A percentile compares a stretch with the other conserved stretches of the same genome.
Conservation (phyloP, 2,888 invertebrate species). For the Coecobrya sp. region DNA sequence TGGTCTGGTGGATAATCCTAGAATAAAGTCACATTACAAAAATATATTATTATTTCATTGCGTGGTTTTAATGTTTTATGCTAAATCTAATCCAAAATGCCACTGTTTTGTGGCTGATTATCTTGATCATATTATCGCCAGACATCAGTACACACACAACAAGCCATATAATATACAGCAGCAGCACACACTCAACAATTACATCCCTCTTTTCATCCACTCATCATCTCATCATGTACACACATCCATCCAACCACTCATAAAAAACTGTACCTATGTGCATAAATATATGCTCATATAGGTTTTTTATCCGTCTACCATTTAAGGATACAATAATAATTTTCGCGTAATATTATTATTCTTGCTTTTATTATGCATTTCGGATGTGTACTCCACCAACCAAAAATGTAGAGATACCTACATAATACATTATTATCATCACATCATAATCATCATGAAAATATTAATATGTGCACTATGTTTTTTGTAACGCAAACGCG, state of each 20-base stretch:
- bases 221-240: conserved; percentile 23
- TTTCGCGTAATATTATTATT: background rate
- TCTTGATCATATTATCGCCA: conserved; percentile 51
- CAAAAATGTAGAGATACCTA: background rate
- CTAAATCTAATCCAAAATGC: conserved; percentile 57
- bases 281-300: background rate
- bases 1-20: conserved; percentile 53
- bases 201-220: conserved; percentile 48
- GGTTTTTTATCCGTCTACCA: conserved; percentile 9
- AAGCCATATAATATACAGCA: too few species aligned
- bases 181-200: conserved; percentile 22
- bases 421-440: background rate
- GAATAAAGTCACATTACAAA: conserved; percentile 11
- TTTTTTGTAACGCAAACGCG: conserved; percentile 11
- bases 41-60: conserved; percentile 38
- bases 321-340: conserved; percentile 30
- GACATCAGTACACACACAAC: background rate
- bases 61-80: conserved; percentile 55
- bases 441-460: background rate
- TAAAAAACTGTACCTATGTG: background rate
- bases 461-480: conserved; percentile 43
- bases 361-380: background rate
- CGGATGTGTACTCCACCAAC: background rate
- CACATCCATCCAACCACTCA: background rate
- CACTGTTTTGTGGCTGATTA: conserved; percentile 68